Conservation (phyloP, 1,140 invertebrate species). For the Saccostrea glomerata region DNA sequence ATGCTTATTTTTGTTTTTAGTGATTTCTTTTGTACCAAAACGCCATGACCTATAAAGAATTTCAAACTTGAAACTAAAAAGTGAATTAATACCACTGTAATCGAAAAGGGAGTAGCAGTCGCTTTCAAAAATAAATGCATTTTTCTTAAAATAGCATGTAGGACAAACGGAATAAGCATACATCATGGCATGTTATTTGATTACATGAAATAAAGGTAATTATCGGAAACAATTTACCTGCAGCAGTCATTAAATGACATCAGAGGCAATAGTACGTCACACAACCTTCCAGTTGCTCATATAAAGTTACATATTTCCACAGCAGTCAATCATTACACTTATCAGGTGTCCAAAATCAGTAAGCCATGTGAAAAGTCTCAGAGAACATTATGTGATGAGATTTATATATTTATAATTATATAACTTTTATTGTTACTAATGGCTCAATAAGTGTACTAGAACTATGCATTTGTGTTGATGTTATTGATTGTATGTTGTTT, state of each 20-base stretch:
- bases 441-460: too few relatives aligned
- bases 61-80: background rate
- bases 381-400: background rate
- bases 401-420: too few relatives aligned
- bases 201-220: background rate
- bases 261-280: conserved; percentile 14
- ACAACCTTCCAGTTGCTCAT: background rate
- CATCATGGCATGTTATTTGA: background rate
- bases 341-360: background rate
- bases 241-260: conserved; percentile 4
- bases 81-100: background rate
- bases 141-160: conserved; percentile 26
- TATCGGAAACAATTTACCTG: conserved; percentile 12
- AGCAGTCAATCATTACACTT: background rate
- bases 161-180: background rate
- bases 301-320: background rate
- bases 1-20: background rate
- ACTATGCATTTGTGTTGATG: too few relatives aligned
- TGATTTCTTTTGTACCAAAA: background rate
- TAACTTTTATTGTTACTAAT: too few relatives aligned
- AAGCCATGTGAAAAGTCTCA: background rate
- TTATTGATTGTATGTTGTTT: too few relatives aligned
- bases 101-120: background rate
- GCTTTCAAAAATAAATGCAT: background rate
- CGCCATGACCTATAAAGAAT: conserved; percentile 1